phyloP scores from a whole-genome alignment of 2,888 invertebrate genomes.

The Drosophila formosana region DNA sequence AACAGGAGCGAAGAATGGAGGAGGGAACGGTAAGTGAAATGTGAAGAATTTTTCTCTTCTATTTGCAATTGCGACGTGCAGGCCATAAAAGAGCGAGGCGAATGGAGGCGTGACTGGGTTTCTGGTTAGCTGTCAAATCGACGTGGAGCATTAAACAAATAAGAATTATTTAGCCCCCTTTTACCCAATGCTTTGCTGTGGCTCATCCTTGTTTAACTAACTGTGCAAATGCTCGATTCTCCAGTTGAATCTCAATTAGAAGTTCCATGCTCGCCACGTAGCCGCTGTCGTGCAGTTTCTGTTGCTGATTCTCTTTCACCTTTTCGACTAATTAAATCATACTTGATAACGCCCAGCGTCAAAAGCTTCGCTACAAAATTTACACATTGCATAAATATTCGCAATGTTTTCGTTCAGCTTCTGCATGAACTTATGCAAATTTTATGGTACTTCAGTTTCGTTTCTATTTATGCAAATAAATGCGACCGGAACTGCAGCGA shows the following conservation, averaged over 20 bases:
- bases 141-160: conserved; percentile 62
- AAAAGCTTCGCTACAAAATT: conserved; percentile 1
- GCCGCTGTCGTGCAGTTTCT: conserved; percentile 16
- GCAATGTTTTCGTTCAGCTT: neutral
- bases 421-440: conserved; percentile 37
- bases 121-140: conserved; percentile 47
- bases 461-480: conserved; percentile 31
- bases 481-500: neutral
- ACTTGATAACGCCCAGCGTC: neutral
- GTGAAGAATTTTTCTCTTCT: conserved; percentile 55
- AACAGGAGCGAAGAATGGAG: neutral
- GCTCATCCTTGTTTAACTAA: conserved; percentile 65
- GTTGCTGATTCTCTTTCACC: neutral
- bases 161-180: conserved; percentile 46
- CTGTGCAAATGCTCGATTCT: conserved; percentile 63
- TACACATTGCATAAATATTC: conserved; percentile 23
- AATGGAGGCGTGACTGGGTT: conserved; percentile 56
- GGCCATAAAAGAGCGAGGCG: conserved; percentile 32
- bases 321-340: conserved; percentile 49
- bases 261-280: conserved; percentile 48
- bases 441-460: conserved; percentile 4
- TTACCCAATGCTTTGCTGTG: neutral
- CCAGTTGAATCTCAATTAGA: conserved; percentile 68
- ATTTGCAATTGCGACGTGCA: conserved; percentile 66
- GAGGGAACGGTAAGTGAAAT: conserved; percentile 16